These are phyloP conservation scores for Drosophila infuscata DNA, from an alignment of 2,888 invertebrate species.

Conservation along the genomic window DNA sequence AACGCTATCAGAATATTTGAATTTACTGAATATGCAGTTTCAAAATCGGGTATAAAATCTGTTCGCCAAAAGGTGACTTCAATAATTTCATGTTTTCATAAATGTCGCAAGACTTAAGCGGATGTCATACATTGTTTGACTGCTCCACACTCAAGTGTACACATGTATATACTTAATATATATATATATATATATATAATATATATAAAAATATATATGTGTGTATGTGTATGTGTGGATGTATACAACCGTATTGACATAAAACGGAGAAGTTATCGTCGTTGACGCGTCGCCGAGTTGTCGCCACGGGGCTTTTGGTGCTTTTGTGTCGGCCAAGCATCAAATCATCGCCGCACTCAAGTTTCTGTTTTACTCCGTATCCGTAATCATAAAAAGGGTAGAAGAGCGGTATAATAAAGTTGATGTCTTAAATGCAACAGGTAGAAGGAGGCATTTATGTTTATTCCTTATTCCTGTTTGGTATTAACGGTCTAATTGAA, in stretches of 20 bases:
- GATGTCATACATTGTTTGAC: neutral
- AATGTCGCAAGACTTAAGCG: neutral
- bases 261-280: constrained; percentile 56
- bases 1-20: neutral
- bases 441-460: neutral
- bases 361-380: neutral
- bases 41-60: neutral
- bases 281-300: constrained; percentile 63
- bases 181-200: neutral
- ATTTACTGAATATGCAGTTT: neutral
- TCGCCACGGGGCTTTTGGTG: constrained; percentile 52
- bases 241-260: constrained; percentile 55
- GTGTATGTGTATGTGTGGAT: constrained; percentile 16
- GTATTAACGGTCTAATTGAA: neutral
- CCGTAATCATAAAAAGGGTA: neutral
- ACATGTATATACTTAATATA: neutral
- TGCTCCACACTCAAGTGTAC: neutral
- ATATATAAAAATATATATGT: constrained; percentile 8
- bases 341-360: constrained; percentile 21
- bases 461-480: neutral
- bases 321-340: constrained; percentile 9
- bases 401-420: neutral
- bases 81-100: neutral
- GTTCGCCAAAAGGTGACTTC: neutral
- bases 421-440: constrained; percentile 5